Conservation (phyloP, 2,888 invertebrate species). For the Villa cingulata region DNA sequence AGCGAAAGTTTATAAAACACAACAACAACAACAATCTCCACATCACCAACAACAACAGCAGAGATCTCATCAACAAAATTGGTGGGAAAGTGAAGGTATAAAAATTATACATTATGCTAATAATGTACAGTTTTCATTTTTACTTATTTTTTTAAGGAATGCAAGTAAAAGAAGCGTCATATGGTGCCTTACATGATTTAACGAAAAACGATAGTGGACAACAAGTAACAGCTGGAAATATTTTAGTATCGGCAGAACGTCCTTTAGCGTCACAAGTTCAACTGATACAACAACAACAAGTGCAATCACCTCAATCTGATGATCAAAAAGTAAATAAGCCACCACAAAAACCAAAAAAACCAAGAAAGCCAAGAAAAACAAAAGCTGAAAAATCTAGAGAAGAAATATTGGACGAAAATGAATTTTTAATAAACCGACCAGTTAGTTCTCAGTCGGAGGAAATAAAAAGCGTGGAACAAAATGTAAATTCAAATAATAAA, state of each 20-base stretch:
- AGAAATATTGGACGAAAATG: constrained; percentile 16
- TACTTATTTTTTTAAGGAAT: too few species aligned
- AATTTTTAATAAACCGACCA: constrained; percentile 45
- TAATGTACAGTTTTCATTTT: too few species aligned
- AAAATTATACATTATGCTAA: too few species aligned
- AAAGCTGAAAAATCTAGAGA: constrained; percentile 7
- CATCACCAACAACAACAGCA: constrained; percentile 29
- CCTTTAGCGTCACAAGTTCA: constrained; percentile 8
- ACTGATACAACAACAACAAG: not conserved
- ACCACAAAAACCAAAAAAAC: not conserved
- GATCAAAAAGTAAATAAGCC: not conserved
- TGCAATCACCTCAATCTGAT: constrained; percentile 36
- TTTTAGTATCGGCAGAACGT: constrained; percentile 7
- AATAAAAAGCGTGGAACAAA: not conserved
- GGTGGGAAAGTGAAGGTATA: constrained; percentile 35
- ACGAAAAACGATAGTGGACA: constrained; percentile 4
- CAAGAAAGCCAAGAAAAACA: constrained; percentile 8
- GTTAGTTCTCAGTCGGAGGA: not conserved
- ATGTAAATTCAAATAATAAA: not conserved
- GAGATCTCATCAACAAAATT: constrained; percentile 32
- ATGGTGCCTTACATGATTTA: constrained; percentile 13
- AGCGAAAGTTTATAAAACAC: constrained; percentile 35
- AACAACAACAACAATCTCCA: constrained; percentile 13
- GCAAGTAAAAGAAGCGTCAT: not conserved
- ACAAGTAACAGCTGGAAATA: constrained; percentile 8